Percentiles rank a stretch among this genome's conserved stretches.
Conservation (phyloP, 2,797 vertebrate species). For the Channallabes apus region DNA sequence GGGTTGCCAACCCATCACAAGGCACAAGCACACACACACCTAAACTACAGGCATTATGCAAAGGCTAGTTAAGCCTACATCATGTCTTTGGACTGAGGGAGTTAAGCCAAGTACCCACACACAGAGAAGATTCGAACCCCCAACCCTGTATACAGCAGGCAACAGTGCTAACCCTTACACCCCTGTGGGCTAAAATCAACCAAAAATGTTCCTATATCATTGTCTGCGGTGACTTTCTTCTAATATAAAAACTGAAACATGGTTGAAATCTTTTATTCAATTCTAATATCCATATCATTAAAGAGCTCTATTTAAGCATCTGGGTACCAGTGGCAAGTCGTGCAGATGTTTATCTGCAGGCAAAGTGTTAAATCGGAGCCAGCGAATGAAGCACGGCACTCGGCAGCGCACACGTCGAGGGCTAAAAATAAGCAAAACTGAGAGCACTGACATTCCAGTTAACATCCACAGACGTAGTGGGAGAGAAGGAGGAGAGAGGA, state of each 20-base stretch:
- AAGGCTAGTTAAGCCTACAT: too few species aligned
- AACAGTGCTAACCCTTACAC: too few species aligned
- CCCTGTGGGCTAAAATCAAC: too few species aligned
- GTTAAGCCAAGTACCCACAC: too few species aligned
- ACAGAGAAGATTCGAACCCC: too few species aligned
- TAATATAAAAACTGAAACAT: neutral
- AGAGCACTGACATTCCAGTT: conserved; percentile 53
- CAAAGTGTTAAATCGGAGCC: conserved; percentile 42
- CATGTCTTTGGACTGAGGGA: too few species aligned
- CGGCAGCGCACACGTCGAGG: conserved; percentile 38
- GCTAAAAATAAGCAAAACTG: conserved; percentile 60
- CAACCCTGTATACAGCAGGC: too few species aligned
- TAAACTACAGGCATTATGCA: too few species aligned
- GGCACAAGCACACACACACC: too few species aligned
- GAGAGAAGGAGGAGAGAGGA: conserved; percentile 44
- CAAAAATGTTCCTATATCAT: neutral
- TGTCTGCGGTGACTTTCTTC: neutral
- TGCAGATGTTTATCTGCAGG: conserved; percentile 43
- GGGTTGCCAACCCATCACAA: too few species aligned
- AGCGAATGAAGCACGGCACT: conserved; percentile 36
- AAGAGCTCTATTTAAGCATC: neutral
- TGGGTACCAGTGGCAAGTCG: neutral
- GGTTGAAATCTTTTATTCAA: neutral
- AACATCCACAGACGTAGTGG: conserved; percentile 39
- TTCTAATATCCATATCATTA: conserved; percentile 9